Base-by-base conservation (phyloP, 2,113 vertebrate species). In the Zosterops borbonicus region DNA sequence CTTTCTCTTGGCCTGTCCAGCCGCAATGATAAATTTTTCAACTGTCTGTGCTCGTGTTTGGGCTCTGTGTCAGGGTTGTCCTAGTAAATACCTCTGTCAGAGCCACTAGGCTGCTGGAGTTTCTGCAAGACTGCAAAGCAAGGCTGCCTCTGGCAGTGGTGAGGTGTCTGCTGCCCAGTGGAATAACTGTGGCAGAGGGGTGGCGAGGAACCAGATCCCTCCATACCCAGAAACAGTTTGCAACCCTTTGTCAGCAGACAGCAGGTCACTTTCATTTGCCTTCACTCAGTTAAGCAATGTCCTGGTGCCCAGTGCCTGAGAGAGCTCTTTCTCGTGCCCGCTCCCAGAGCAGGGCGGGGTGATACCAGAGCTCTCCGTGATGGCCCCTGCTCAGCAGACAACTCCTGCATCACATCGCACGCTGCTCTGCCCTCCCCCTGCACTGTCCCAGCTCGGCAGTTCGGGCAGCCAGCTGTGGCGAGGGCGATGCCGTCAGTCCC, bases 281-380 rank as follows among this genome's bases (percentile, higher is more conserved):
- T 71, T 64, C 3, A 39, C 5, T 11, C 24, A 37, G 6, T 1
- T 37, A 58, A 49, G 63, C 52, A 47, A 49, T 16, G n/a, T 46
- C 44, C 50, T 65, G 24, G 55, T 33, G 23, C 31, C 56, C 47
- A 7, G 23, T 13, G 42, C 23, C 41, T 28, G 14, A 3, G 5
- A 33, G 18, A 70, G 52, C 4, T n/a, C 33, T 9, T 31, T 13
- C 8, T 5, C 44, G 9, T 35, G 23, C 37, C 56, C 11, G 0
- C 17, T 63, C 17, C 31, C 50, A 19, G 49, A 1, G 47, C 73
- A 17, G 23, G 41, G 89, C 12, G 2, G 23, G 20, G 44, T 25
- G 3, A n/a, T 2, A 31, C 3, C 14, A 46, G n/a, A 42, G 60
- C 25, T 53, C 46, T 58, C 35, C 31, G 7, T 7, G 73, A 80